These are phyloP conservation scores for Stichopus chloronotus DNA, from an alignment of 35 echinoderm and acorn worm species.

Conservation along the genomic window DNA sequence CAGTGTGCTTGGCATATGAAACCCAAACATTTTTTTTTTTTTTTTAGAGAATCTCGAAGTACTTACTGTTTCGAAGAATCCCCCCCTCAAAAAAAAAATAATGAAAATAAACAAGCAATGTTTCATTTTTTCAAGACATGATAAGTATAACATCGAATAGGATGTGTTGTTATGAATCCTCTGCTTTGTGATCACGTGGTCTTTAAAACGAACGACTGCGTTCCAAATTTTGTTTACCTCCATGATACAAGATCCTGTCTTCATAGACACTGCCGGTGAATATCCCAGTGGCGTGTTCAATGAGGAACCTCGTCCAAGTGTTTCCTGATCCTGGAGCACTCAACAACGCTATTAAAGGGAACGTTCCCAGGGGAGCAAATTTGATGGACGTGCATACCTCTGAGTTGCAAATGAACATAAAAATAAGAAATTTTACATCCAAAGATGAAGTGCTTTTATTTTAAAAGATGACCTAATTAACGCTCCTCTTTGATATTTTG, in stretches of 20 bases:
- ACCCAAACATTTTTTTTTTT: too few species aligned
- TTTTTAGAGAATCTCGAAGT: too few species aligned
- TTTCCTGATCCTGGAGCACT: conserved; percentile 81
- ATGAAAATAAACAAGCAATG: too few species aligned
- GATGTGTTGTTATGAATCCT: too few species aligned
- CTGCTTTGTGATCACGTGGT: background rate
- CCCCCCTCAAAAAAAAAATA: too few species aligned
- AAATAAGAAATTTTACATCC: background rate
- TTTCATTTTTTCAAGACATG: too few species aligned
- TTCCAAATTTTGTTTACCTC: background rate
- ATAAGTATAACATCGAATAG: too few species aligned
- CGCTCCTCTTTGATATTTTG: too few species aligned
- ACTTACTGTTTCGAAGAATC: too few species aligned
- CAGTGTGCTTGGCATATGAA: too few species aligned
- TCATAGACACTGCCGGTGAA: conserved; percentile 64
- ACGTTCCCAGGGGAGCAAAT: conserved; percentile 46
- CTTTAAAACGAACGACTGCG: background rate
- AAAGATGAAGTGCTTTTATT: background rate
- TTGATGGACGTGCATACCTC: conserved; percentile 39
- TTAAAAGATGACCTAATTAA: too few species aligned
- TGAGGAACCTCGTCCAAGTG: conserved; percentile 61
- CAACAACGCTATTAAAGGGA: conserved; percentile 57
- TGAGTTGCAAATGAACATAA: background rate
- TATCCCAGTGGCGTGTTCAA: conserved; percentile 69
- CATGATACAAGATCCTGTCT: conserved; percentile 8